phyloP scores from a whole-genome alignment of 2,113 vertebrate species.

The Daubentonia madagascariensis region DNA sequence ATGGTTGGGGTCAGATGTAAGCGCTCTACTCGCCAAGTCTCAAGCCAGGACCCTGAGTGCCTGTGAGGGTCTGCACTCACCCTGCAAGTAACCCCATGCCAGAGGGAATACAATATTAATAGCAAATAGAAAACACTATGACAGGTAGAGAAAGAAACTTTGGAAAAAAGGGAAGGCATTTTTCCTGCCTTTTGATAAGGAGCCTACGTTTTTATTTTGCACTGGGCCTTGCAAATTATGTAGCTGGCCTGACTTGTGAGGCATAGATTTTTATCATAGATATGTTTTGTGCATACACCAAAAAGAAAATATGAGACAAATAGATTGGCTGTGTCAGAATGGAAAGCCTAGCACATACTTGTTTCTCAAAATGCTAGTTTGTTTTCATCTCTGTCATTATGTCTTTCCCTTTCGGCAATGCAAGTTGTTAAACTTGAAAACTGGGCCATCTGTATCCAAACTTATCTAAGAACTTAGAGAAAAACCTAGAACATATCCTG shows the following conservation, averaged over 20 bases:
- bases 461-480: background rate
- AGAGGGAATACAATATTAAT: background rate
- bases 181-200: background rate
- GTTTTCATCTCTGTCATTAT: background rate
- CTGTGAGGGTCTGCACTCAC: background rate
- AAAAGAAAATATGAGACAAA: slow-evolving; percentile 16
- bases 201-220: background rate
- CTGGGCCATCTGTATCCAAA: background rate
- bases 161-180: background rate
- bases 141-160: background rate
- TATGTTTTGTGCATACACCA: background rate
- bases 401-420: background rate
- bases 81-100: background rate
- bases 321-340: background rate
- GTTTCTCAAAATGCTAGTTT: background rate
- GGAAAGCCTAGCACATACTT: background rate
- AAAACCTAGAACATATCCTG: background rate
- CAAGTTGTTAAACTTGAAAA: background rate
- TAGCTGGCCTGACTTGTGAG: background rate
- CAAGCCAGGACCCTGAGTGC: background rate
- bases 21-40: background rate
- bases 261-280: background rate
- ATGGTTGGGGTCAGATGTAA: background rate
- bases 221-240: background rate
- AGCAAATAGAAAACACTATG: background rate